Evolutionary conservation across 2,888 invertebrate genomes (phyloP), one percentile per base, ranked within the genome.

Genomic region (Torymus tubicola): DNA sequence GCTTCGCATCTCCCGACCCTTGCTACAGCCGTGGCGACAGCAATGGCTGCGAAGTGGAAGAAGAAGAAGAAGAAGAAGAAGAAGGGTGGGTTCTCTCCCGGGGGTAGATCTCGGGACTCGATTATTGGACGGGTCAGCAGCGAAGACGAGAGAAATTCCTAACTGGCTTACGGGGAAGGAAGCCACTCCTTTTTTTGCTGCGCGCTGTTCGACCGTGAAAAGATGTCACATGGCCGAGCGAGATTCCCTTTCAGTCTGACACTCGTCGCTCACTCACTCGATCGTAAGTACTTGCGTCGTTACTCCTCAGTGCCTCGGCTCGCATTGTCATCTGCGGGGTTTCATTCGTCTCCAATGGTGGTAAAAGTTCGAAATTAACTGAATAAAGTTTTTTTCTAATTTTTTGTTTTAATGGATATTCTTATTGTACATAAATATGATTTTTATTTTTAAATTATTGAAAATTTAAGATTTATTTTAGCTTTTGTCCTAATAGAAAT

Each of bases 181-280:
- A 78, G 81, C 81, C 79, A 82, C 83, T 78, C 80, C 80, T 81
- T 76, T 82, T 72, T 73, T 55, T 24, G 16, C 18, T 50, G 72
- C n/a, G 13, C 73, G 16, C 13, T 69, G 14, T 13, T 82, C 76
- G 79, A 67, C 76, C 82, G 81, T 76, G 65, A 81, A 82, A 82
- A 79, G 31, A 61, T 73, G 67, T 82, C 70, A 82, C 76, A 81
- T 18, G 78, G 61, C 12, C 63, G 80, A 80, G 14, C 60, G 52
- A n/a, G 12, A 16, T 60, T 79, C 61, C 42, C 52, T 73, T 69
- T 72, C 64, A 72, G 73, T 77, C 24, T 31, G 42, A 72, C 79
- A 53, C 75, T 50, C 63, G 76, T 64, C 64, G 16, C 13, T 72
- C 12, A 42, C 10, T 13, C 18, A 24, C 3, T 13, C 31, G 55